Evolutionary conservation across 2,797 vertebrate genomes (phyloP).

Genomic region (Eutrigla gurnardus): DNA sequence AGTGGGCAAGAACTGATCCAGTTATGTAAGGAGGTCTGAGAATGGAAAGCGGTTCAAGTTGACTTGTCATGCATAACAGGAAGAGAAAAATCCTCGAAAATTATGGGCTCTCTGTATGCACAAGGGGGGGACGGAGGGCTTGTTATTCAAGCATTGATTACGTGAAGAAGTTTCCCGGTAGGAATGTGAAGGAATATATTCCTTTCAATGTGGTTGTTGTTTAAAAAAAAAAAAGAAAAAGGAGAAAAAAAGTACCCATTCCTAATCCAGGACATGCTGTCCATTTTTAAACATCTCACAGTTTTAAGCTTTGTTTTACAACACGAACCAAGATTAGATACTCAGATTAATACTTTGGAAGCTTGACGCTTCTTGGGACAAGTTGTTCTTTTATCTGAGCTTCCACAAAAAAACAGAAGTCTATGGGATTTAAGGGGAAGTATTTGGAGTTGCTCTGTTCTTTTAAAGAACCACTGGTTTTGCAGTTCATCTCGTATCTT

Average conservation of each 20-base stretch:
- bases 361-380: conserved; percentile 18
- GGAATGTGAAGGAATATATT: conserved; percentile 31
- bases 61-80: conserved; percentile 76
- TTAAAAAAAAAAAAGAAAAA: too few relatives aligned
- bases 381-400: conserved; percentile 33
- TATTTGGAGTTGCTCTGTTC: conserved; percentile 19
- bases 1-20: conserved; percentile 67
- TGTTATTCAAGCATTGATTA: conserved; percentile 41
- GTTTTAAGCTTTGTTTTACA: background rate
- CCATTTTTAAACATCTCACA: background rate
- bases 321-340: background rate
- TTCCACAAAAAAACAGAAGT: conserved; percentile 15
- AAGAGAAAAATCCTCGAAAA: conserved; percentile 67
- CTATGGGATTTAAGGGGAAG: conserved; percentile 30
- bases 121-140: conserved; percentile 12
- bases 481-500: conserved; percentile 21
- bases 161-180: conserved; percentile 47
- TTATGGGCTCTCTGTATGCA: conserved; percentile 48
- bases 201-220: background rate
- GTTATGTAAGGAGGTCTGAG: conserved; percentile 82
- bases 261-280: background rate
- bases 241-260: background rate
- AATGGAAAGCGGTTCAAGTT: conserved; percentile 73
- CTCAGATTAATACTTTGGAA: conserved; percentile 3
- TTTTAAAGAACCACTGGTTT: conserved; percentile 28